Evolutionary conservation across 2,888 invertebrate species (phyloP).

Genomic region (Ennomos erosarius): DNA sequence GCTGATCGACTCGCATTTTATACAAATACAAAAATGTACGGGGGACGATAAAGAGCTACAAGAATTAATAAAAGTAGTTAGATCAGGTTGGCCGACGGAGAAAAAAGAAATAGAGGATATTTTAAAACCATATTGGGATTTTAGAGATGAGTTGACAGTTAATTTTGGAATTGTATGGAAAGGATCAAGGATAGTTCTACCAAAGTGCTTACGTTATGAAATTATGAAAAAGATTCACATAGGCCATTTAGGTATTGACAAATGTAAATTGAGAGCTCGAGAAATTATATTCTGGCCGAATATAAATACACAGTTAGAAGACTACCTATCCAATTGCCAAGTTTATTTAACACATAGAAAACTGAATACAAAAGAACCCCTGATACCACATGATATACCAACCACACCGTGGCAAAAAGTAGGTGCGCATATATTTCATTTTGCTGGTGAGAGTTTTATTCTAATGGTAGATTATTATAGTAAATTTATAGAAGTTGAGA

Average conservation of each 20-base stretch:
- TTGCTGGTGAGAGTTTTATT: neutral
- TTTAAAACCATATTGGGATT: constrained; percentile 17
- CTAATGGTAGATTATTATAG: neutral
- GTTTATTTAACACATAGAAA: constrained; percentile 31
- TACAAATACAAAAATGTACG: too few relatives aligned
- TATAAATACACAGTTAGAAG: constrained; percentile 32
- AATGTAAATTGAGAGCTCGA: constrained; percentile 32
- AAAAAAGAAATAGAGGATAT: neutral
- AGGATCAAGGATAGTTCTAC: constrained; percentile 31
- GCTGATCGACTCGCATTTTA: too few relatives aligned
- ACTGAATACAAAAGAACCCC: neutral
- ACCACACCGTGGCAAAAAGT: too few relatives aligned
- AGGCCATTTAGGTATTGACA: constrained; percentile 39
- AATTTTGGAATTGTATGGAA: constrained; percentile 34
- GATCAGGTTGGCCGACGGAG: too few relatives aligned
- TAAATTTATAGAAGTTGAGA: constrained; percentile 2
- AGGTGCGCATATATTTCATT: neutral
- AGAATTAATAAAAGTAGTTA: too few relatives aligned
- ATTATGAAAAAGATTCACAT: constrained; percentile 16
- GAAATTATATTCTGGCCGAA: constrained; percentile 40
- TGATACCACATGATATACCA: too few relatives aligned
- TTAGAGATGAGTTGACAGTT: constrained; percentile 28
- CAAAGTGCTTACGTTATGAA: constrained; percentile 2
- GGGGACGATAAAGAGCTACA: too few relatives aligned
- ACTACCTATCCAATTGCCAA: constrained; percentile 33